Evolutionary conservation across 2,113 vertebrate genomes (phyloP).

Genomic region (Leucoraja erinaceus): DNA sequence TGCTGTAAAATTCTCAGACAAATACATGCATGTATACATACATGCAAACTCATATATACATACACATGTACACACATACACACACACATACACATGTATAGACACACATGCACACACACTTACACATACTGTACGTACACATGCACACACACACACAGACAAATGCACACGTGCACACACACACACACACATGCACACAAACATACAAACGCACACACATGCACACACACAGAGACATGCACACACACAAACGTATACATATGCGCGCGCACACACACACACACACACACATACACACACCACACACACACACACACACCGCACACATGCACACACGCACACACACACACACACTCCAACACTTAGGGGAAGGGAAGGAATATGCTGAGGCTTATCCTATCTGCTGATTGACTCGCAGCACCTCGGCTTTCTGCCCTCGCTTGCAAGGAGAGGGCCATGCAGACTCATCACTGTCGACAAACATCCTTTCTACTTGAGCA

Average conservation of each 20-base stretch:
- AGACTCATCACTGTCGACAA: slow-evolving; percentile 15
- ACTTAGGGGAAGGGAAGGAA: too few species aligned
- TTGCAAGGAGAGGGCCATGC: neutral
- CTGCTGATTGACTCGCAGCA: neutral
- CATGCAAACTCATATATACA: neutral
- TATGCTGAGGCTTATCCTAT: slow-evolving; percentile 21
- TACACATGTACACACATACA: neutral
- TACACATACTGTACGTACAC: neutral
- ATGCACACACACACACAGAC: neutral
- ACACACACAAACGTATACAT: neutral
- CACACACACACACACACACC: neutral
- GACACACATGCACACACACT: neutral
- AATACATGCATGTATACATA: neutral
- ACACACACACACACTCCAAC: neutral
- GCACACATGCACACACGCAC: neutral
- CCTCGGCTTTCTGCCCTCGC: neutral
- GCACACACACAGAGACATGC: neutral
- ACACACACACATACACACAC: neutral
- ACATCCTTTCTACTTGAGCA: slow-evolving; percentile 34
- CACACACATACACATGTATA: neutral
- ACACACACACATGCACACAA: neutral
- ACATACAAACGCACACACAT: neutral
- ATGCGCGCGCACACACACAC: neutral
- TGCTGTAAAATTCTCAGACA: neutral
- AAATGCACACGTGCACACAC: neutral